phyloP scores from a whole-genome alignment of 2,113 vertebrate genomes.

The Sinocyclocheilus anshuiensis region DNA sequence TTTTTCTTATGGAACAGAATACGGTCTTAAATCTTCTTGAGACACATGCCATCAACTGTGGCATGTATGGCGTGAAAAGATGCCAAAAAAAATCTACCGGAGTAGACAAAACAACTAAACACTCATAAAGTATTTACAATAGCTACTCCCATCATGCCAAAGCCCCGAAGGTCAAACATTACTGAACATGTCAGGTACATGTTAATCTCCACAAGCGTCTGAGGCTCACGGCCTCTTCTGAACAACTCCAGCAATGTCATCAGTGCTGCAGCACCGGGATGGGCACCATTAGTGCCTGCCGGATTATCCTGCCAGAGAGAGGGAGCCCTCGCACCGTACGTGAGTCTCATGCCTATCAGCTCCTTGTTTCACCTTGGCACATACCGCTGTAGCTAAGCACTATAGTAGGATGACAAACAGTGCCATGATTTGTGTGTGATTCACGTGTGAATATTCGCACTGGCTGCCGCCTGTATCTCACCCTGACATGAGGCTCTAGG shows the following conservation, averaged over 20 bases:
- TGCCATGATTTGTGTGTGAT: conserved; percentile 8
- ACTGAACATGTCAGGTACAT: conserved; percentile 4
- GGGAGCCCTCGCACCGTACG: conserved; percentile 65
- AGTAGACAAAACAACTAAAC: not conserved
- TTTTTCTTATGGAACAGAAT: not conserved
- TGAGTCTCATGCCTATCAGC: conserved; percentile 75
- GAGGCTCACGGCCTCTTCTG: conserved; percentile 3
- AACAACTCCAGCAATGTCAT: conserved; percentile 67
- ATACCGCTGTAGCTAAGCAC: conserved; percentile 53
- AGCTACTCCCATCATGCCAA: not conserved
- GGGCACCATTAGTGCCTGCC: conserved; percentile 59
- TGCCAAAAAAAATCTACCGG: no score
- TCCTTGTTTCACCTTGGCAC: conserved; percentile 77
- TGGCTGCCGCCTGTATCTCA: conserved; percentile 34
- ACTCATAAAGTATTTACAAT: not conserved
- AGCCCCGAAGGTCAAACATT: conserved; percentile 12
- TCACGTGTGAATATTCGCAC: conserved; percentile 3
- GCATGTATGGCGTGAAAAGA: no score
- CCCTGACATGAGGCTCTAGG: conserved; percentile 36
- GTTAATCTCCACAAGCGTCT: not conserved
- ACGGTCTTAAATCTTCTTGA: no score
- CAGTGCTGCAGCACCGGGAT: conserved; percentile 60
- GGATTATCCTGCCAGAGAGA: conserved; percentile 55
- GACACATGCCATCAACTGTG: no score
- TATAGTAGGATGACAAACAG: not conserved